Evolutionary conservation across 2,888 invertebrate species (phyloP).

Genomic region (Sicus ferrugineus): DNA sequence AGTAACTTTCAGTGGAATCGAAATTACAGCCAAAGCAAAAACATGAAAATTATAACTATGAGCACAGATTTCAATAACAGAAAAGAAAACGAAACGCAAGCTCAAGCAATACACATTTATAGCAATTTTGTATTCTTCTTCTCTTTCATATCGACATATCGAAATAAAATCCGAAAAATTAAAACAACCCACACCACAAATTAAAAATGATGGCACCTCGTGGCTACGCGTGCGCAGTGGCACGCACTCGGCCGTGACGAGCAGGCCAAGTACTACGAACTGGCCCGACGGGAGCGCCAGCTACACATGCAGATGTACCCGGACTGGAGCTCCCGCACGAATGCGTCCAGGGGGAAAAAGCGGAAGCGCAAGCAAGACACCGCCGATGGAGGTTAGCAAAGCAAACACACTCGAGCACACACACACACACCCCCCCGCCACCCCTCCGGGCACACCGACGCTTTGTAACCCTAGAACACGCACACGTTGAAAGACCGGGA

Average conservation of each 20-base stretch:
- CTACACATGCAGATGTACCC: slow-evolving; percentile 99
- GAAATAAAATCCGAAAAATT: background rate
- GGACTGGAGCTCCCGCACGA: slow-evolving; percentile 99
- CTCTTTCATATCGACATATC: slow-evolving; percentile 31
- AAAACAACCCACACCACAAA: background rate
- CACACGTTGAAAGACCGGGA: background rate
- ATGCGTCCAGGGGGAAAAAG: slow-evolving; percentile 99
- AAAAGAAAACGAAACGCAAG: slow-evolving; percentile 36
- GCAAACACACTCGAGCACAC: slow-evolving; percentile 5
- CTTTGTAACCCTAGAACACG: background rate
- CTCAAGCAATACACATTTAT: slow-evolving; percentile 29
- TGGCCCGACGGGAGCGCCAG: slow-evolving; percentile 98
- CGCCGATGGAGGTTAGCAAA: slow-evolving; percentile 83
- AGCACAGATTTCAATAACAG: background rate
- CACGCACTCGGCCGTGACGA: slow-evolving; percentile 99
- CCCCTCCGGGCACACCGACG: no score
- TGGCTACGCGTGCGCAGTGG: slow-evolving; percentile 74
- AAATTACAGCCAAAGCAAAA: slow-evolving; percentile 32
- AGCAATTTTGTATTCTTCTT: slow-evolving; percentile 40
- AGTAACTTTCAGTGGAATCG: slow-evolving; percentile 13
- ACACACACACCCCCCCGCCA: slow-evolving; percentile 11
- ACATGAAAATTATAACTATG: slow-evolving; percentile 20
- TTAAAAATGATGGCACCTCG: background rate
- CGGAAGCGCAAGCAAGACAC: slow-evolving; percentile 99
- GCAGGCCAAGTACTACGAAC: slow-evolving; percentile 99